Conservation (phyloP, 2,888 invertebrate species). For the Eudemis profundana region DNA sequence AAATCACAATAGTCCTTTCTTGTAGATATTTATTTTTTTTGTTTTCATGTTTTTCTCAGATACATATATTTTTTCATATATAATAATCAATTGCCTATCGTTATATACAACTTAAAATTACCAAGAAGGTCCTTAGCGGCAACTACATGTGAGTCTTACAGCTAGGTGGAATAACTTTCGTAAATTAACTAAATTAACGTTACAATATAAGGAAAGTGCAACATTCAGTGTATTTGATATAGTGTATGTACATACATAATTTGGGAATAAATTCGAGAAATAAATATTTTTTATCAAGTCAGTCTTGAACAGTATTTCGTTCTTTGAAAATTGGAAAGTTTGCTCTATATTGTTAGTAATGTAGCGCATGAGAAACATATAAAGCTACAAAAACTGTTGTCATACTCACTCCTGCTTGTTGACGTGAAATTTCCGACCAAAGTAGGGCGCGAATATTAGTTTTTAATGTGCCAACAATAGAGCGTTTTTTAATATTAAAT, state of each 20-base stretch:
- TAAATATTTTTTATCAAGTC: background rate
- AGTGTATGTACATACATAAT: constrained; percentile 41
- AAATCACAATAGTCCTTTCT: constrained; percentile 60
- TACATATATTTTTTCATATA: constrained; percentile 77
- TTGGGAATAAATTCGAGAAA: constrained; percentile 28
- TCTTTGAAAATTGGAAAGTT: constrained; percentile 1
- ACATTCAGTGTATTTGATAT: constrained; percentile 38
- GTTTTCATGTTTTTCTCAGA: constrained; percentile 64
- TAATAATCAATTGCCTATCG: constrained; percentile 73
- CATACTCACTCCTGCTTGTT: too few relatives aligned
- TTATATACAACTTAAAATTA: constrained; percentile 78
- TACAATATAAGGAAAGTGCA: constrained; percentile 46
- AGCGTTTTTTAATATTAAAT: too few relatives aligned
- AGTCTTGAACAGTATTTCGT: constrained; percentile 30
- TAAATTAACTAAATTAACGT: constrained; percentile 55
- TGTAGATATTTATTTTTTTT: constrained; percentile 75
- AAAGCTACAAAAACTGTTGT: too few relatives aligned
- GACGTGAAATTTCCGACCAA: too few relatives aligned
- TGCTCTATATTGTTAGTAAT: too few relatives aligned
- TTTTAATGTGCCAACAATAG: too few relatives aligned
- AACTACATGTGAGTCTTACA: constrained; percentile 78
- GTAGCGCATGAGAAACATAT: too few relatives aligned
- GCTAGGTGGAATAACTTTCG: constrained; percentile 79
- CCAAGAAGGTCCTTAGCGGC: constrained; percentile 72
- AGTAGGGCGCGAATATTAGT: too few relatives aligned